Conservation (phyloP, 1,140 invertebrate genomes). For the Zaprionus inermis region DNA sequence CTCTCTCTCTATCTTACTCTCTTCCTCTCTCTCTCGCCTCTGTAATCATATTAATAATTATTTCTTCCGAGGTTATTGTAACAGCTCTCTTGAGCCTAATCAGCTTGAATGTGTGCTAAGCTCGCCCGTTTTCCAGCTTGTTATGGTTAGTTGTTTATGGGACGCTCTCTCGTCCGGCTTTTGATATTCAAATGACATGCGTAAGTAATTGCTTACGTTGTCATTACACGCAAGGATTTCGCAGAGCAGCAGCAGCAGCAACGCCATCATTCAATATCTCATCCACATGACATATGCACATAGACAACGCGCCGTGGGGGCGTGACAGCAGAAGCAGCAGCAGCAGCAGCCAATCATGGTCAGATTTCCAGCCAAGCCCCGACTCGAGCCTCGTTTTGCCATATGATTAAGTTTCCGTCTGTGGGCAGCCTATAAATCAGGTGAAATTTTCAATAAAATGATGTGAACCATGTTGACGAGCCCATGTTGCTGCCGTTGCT, state of each 20-base stretch:
- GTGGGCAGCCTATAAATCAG: constrained; percentile 61
- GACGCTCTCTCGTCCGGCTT: background rate
- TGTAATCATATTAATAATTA: constrained; percentile 78
- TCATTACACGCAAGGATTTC: constrained; percentile 50
- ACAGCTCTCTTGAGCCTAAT: constrained; percentile 67
- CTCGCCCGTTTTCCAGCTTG: constrained; percentile 7
- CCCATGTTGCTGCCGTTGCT: constrained; percentile 17
- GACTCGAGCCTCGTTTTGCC: constrained; percentile 35
- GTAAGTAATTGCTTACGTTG: constrained; percentile 45
- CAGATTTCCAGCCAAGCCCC: constrained; percentile 25
- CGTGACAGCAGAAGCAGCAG: constrained; percentile 1
- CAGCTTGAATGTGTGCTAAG: constrained; percentile 46
- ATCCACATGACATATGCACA: constrained; percentile 35
- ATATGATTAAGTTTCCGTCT: constrained; percentile 51
- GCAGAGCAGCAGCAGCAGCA: background rate
- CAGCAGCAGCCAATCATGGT: constrained; percentile 23
- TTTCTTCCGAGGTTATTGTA: constrained; percentile 52
- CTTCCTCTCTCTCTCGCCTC: background rate
- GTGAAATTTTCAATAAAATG: constrained; percentile 65
- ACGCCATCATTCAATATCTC: constrained; percentile 55
- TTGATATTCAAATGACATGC: constrained; percentile 40
- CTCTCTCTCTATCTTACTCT: background rate
- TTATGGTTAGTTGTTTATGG: constrained; percentile 34
- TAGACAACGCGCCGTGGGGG: background rate
- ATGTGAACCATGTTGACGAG: constrained; percentile 62